Evolutionary conservation across 2,888 invertebrate species (phyloP), one percentile per base, ranked within the genome.

Genomic region (Cyclophora albipunctata): DNA sequence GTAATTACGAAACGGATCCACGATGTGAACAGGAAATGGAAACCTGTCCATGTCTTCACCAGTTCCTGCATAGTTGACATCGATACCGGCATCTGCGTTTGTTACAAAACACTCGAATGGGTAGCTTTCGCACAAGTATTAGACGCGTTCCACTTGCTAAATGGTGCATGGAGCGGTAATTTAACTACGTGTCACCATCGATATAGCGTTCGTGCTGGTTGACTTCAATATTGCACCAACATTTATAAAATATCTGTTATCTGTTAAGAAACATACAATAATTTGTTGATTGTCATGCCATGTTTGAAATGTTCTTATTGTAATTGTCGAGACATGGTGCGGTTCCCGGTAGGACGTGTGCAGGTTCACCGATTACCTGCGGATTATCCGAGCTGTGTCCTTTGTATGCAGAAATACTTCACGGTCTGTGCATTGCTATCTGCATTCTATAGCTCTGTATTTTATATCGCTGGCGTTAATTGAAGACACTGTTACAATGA

Each of bases 61-160:
- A 47, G 20, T 20, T 20, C 20, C 20, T 20, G 20, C 20, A 20
- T 20, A 20, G 37, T 37, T 37, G 37, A 37, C 37, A 37, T 37
- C 37, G 37, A 37, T 37, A 37, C 5, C 37, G 37, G 37, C 37
- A 37, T 37, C 37, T 37, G 7, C 42, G 34, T 51, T 20, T 49
- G 47, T 54, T 55, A 45, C 40, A 47, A 43, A 52, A 52, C 44
- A 55, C 37, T 46, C 5, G 48, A 48, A 46, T 45, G 55, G 59
- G 60, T 61, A 61, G 64, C 67, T 73, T 72, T 73, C 67, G 64
- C 61, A 62, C 57, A 62, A 66, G 63, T 70, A 68, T 72, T 69
- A 65, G 69, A 66, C 63, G 64, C 69, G 82, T 69, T 71, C 81
- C 65, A 81, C 73, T 83, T 85, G 73, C 58, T 67, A 78, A 81